Conservation (phyloP, 2,113 vertebrate genomes). For the Megaceryle torquata region DNA sequence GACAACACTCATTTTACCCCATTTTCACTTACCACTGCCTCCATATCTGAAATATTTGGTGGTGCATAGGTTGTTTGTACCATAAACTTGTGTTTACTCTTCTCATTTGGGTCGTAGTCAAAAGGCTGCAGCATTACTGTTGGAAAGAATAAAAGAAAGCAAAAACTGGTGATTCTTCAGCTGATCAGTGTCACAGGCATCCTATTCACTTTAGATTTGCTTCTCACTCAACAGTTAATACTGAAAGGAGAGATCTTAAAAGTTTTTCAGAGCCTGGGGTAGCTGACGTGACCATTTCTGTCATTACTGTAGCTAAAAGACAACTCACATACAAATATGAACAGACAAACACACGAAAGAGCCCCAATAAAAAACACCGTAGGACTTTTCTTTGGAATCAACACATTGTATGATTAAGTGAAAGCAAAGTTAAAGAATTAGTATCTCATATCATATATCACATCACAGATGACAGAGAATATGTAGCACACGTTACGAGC, state of each 20-base stretch:
- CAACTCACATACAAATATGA: background rate
- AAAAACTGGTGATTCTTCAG: background rate
- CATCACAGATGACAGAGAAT: too few species aligned
- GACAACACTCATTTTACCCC: background rate
- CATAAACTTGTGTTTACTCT: slow-evolving; percentile 99
- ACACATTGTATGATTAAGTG: background rate
- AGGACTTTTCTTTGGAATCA: background rate
- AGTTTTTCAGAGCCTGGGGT: background rate
- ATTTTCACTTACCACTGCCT: slow-evolving; percentile 87
- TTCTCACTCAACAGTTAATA: background rate
- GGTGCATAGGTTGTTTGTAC: slow-evolving; percentile 98
- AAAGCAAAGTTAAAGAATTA: background rate
- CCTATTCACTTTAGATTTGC: background rate
- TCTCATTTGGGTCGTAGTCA: slow-evolving; percentile 98
- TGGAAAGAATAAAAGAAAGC: slow-evolving; percentile 27
- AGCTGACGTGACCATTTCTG: background rate
- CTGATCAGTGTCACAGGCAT: background rate
- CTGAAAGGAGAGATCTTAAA: background rate
- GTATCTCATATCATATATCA: too few species aligned
- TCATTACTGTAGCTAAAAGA: background rate
- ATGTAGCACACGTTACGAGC: background rate
- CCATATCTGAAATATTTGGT: slow-evolving; percentile 88
- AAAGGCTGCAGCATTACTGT: slow-evolving; percentile 98
- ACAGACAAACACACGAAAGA: background rate
- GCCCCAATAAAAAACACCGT: background rate